These are phyloP conservation scores for Mustela lutreola DNA, from an alignment of 2,113 vertebrate species.

Conservation along the genomic window DNA sequence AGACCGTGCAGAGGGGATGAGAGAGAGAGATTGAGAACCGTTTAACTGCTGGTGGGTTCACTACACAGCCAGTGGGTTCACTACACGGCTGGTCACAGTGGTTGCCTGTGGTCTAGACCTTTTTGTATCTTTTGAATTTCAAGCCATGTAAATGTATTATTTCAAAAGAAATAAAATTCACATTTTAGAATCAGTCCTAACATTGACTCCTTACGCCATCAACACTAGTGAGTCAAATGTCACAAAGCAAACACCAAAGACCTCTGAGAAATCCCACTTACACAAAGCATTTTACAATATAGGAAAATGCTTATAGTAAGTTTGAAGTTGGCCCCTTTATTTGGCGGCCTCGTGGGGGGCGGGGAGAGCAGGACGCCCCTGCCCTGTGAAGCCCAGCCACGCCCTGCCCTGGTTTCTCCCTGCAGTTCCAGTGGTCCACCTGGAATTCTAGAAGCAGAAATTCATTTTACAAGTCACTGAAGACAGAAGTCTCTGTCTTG, in stretches of 20 bases:
- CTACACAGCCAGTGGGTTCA: no score
- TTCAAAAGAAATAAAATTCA: constrained; percentile 66
- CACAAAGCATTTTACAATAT: neutral
- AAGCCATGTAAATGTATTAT: constrained; percentile 65
- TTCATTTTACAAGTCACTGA: neutral
- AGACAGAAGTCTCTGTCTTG: neutral
- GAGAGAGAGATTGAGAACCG: no score
- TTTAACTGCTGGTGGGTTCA: neutral
- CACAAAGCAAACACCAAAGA: neutral
- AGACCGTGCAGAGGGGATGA: neutral
- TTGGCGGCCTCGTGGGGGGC: accelerated
- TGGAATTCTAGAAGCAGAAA: neutral
- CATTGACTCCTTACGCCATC: neutral
- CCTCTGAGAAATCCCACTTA: neutral
- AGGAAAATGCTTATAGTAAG: neutral
- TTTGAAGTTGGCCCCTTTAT: neutral
- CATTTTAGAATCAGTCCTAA: constrained; percentile 32
- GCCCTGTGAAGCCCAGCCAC: neutral
- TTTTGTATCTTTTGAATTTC: constrained; percentile 57
- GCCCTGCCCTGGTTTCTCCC: neutral
- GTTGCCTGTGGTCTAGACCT: neutral
- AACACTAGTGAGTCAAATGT: neutral
- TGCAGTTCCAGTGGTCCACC: accelerated
- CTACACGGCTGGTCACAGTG: neutral
- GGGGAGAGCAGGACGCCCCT: no score